phyloP scores from a whole-genome alignment of 2,888 invertebrate genomes.

The Saturnia pavonia region DNA sequence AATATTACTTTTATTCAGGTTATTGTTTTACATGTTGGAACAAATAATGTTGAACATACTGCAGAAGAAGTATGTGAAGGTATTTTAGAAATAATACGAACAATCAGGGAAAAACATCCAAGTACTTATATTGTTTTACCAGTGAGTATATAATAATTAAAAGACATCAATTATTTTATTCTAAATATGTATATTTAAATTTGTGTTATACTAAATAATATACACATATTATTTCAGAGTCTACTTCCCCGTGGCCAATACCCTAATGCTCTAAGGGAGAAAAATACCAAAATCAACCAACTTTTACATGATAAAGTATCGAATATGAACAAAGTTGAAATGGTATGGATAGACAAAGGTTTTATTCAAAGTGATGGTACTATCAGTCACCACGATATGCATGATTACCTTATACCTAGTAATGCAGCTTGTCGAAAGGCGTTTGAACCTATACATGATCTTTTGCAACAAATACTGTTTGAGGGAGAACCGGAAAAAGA shows the following conservation, averaged over 20 bases:
- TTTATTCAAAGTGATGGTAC: constrained; percentile 89
- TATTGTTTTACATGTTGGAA: constrained; percentile 93
- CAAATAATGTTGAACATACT: constrained; percentile 91
- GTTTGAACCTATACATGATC: constrained; percentile 92
- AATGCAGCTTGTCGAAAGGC: constrained; percentile 93
- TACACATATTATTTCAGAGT: constrained; percentile 82
- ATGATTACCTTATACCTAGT: constrained; percentile 94
- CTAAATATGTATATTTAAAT: constrained; percentile 2
- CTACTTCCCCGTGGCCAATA: constrained; percentile 93
- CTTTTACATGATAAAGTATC: constrained; percentile 84
- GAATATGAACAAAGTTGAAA: constrained; percentile 87
- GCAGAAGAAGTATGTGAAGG: constrained; percentile 92
- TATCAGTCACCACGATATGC: constrained; percentile 95
- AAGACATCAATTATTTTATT: constrained; percentile 13
- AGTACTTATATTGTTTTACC: constrained; percentile 91
- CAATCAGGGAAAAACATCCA: constrained; percentile 89
- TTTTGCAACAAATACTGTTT: constrained; percentile 88
- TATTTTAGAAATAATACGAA: constrained; percentile 88
- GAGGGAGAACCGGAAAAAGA: constrained; percentile 89
- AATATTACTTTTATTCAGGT: constrained; percentile 77
- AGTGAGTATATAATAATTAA: constrained; percentile 79
- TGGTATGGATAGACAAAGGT: constrained; percentile 90
- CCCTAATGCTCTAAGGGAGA: constrained; percentile 90
- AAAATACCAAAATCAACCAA: constrained; percentile 88
- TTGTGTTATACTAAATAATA: constrained; percentile 19